Evolutionary conservation across 2,113 vertebrate species (phyloP).

Genomic region (Gnathonemus longibarbis): DNA sequence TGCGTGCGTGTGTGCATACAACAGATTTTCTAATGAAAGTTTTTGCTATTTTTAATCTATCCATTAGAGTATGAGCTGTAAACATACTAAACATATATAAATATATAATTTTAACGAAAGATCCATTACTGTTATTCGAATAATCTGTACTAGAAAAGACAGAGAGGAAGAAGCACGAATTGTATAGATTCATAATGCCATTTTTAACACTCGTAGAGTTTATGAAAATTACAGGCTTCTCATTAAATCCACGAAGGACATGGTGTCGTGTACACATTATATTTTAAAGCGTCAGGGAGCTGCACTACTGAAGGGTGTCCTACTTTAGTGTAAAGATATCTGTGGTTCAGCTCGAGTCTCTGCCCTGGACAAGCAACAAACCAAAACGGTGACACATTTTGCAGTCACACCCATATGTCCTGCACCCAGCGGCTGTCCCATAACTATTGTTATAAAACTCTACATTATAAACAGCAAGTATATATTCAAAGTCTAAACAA

Average conservation of each 20-base stretch:
- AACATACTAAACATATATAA: not conserved
- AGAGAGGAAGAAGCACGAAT: not conserved
- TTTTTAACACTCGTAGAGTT: not conserved
- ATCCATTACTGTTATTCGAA: not conserved
- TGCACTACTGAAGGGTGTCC: not conserved
- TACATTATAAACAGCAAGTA: not conserved
- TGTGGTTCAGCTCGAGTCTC: not conserved
- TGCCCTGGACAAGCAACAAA: not conserved
- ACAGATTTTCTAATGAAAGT: not conserved
- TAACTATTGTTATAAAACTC: not conserved
- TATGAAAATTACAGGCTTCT: not conserved
- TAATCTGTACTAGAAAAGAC: not conserved
- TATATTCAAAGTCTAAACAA: not conserved
- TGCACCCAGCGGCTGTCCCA: not conserved
- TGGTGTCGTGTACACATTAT: not conserved
- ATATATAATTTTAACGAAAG: not conserved
- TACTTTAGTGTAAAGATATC: not conserved
- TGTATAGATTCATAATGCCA: not conserved
- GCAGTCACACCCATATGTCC: not conserved
- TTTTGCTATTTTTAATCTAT: not conserved
- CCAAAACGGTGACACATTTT: not conserved
- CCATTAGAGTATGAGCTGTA: not conserved
- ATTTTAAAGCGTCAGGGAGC: not conserved
- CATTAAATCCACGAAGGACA: not conserved
- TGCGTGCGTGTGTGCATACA: not conserved